Evolutionary conservation across 2,113 vertebrate species (phyloP), one percentile per base, ranked within the genome.

Genomic region (Parotia lawesii): DNA sequence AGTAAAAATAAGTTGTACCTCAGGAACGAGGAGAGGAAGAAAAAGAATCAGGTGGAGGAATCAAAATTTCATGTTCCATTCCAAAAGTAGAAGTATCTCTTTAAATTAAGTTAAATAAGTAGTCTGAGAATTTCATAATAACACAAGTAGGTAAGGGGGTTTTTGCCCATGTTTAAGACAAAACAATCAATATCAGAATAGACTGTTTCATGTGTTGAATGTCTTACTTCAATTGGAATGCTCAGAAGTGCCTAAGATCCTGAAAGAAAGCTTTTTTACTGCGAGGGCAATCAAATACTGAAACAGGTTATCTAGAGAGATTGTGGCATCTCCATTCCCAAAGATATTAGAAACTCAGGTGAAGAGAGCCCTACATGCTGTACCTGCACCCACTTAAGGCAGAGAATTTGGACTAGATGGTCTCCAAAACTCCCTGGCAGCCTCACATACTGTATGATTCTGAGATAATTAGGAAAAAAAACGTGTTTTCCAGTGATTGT

Each of bases 101-200:
- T 82, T 65, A 65, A 73, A 38, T 53, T 53, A 78, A 85, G 11
- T 4, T 72, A 58, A 54, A 35, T 7, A 54, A 33, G 15, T 29
- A 1, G n/a, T n/a, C 16, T 56, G 31, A 64, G 18, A 1, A 82
- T 73, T 73, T 73, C 6, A 62, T 56, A 61, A 23, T 11, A 82
- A 20, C 10, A n/a, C 7, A 58, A 20, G 16, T 56, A 66, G 9
- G 12, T 25, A 77, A 29, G 10, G 15, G 10, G 3, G 0, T 0
- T 35, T 76, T 58, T 50, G 1, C 17, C 12, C 29, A 7, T 25
- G 3, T 44, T 64, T 10, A 25, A n/a, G 22, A 64, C 28, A 64
- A 35, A 77, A 15, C 3, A 38, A 15, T 45, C 6, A 27, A 3
- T 19, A 67, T 60, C 15, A 70, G n/a, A 75, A 84, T 5, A 22